phyloP scores from a whole-genome alignment of 1,140 invertebrate genomes.

The Neodiprion virginianus region DNA sequence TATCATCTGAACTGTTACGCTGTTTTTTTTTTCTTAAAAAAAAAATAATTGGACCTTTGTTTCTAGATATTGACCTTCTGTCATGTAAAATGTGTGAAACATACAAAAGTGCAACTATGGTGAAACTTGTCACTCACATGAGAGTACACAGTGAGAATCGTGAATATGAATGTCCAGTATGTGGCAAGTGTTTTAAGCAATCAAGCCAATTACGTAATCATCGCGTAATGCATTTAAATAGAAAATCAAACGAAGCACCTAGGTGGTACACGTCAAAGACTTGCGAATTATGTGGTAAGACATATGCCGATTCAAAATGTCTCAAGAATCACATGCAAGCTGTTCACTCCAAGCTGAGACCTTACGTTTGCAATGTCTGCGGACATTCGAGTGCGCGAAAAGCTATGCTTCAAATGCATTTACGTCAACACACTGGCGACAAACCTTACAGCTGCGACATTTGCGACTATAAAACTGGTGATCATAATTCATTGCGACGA shows the following conservation, averaged over 20 bases:
- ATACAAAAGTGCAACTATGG: conserved; percentile 64
- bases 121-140: conserved; percentile 67
- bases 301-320: conserved; percentile 77
- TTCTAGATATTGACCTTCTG: conserved; percentile 68
- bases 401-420: conserved; percentile 72
- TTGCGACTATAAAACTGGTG: conserved; percentile 74
- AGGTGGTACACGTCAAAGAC: conserved; percentile 70
- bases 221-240: conserved; percentile 64
- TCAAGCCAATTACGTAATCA: conserved; percentile 70
- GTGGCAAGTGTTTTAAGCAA: conserved; percentile 72
- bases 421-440: conserved; percentile 76
- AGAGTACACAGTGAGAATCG: conserved; percentile 67
- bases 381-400: conserved; percentile 75
- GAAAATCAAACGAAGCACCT: conserved; percentile 51
- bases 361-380: conserved; percentile 79
- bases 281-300: conserved; percentile 74
- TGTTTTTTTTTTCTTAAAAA: not conserved
- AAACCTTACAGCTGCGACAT: conserved; percentile 77
- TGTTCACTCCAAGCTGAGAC: conserved; percentile 80
- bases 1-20: conserved; percentile 1
- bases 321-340: conserved; percentile 78
- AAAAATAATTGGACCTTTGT: conserved; percentile 19
- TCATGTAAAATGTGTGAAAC: conserved; percentile 68
- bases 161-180: conserved; percentile 66
- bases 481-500: conserved; percentile 76